Conservation (phyloP, 2,797 vertebrate genomes). For the Kryptopterus vitreolus region DNA sequence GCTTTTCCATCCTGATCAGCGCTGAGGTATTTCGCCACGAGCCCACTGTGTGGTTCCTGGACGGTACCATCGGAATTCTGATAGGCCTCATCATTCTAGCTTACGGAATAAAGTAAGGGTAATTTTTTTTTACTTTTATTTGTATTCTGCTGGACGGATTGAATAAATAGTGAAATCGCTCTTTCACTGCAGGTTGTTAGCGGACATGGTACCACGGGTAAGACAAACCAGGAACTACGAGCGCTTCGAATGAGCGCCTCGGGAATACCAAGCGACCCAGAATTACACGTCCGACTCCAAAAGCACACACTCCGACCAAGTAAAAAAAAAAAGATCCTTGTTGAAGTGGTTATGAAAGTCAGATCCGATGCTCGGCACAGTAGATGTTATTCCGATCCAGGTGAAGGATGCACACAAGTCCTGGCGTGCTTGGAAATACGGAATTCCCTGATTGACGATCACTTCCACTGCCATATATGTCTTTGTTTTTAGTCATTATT, state of each 20-base stretch:
- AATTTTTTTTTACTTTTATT: neutral
- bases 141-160: neutral
- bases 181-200: slow-evolving; percentile 79
- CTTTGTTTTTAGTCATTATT: neutral
- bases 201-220: slow-evolving; percentile 91
- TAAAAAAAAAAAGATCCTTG: slow-evolving; percentile 1
- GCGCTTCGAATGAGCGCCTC: slow-evolving; percentile 86
- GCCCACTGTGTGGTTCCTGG: slow-evolving; percentile 89
- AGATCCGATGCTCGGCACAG: slow-evolving; percentile 5
- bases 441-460: slow-evolving; percentile 8
- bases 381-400: neutral
- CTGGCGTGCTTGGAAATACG: neutral
- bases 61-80: slow-evolving; percentile 89
- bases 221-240: slow-evolving; percentile 93
- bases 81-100: slow-evolving; percentile 94
- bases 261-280: slow-evolving; percentile 18
- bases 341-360: neutral
- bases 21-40: slow-evolving; percentile 93
- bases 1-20: slow-evolving; percentile 95
- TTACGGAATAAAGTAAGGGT: slow-evolving; percentile 91
- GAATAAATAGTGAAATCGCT: neutral
- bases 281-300: slow-evolving; percentile 7
- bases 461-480: neutral
- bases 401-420: neutral
- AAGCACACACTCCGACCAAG: slow-evolving; percentile 11